Evolutionary conservation across 2,113 vertebrate genomes (phyloP).

Genomic region (Pseudorasbora parva): DNA sequence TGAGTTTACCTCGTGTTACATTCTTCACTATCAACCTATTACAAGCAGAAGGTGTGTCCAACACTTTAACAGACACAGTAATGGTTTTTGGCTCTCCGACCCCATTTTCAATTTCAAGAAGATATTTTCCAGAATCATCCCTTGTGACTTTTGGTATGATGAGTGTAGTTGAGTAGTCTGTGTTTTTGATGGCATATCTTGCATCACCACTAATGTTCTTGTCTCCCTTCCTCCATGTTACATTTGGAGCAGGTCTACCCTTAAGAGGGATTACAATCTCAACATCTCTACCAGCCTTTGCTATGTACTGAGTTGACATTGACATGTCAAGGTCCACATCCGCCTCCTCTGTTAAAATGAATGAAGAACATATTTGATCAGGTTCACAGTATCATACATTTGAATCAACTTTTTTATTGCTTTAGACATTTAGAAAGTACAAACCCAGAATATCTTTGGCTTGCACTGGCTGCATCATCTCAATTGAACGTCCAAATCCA

Average conservation of each 20-base stretch:
- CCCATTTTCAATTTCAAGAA: constrained; percentile 95
- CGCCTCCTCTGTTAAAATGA: constrained; percentile 88
- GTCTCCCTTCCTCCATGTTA: constrained; percentile 92
- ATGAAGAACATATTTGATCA: constrained; percentile 36
- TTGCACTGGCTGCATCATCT: constrained; percentile 89
- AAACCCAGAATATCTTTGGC: constrained; percentile 97
- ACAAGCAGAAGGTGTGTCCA: constrained; percentile 92
- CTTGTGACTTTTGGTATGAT: constrained; percentile 89
- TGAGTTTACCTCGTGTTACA: constrained; percentile 88
- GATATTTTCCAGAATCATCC: constrained; percentile 92
- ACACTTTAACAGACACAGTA: constrained; percentile 88
- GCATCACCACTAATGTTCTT: constrained; percentile 87
- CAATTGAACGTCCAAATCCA: constrained; percentile 90
- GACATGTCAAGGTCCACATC: constrained; percentile 92
- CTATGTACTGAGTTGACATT: constrained; percentile 88
- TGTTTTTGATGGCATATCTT: constrained; percentile 88
- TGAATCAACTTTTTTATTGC: background rate
- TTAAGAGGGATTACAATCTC: constrained; percentile 91
- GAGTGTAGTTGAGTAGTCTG: constrained; percentile 89
- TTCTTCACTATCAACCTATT: constrained; percentile 92
- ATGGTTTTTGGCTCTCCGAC: constrained; percentile 91
- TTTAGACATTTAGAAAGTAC: constrained; percentile 52
- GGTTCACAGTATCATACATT: background rate
- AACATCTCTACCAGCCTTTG: constrained; percentile 90
- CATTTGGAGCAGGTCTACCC: constrained; percentile 90